Evolutionary conservation across 2,113 vertebrate genomes (phyloP), one percentile per base, ranked within the genome.

Genomic region (Arenaria interpres): DNA sequence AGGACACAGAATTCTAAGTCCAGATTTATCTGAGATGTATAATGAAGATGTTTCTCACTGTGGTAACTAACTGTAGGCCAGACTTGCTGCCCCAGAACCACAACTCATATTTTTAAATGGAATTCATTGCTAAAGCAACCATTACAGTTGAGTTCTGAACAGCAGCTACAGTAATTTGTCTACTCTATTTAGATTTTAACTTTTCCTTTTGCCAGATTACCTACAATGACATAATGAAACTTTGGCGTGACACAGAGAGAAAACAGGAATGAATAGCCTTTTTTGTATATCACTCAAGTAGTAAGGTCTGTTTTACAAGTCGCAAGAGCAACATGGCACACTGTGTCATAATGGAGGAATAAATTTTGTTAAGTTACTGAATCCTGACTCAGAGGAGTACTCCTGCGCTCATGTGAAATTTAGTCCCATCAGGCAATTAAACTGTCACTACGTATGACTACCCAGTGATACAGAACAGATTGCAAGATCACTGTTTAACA

Each of bases 21-120:
- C 64, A 80, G 81, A 80, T 91, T 91, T 60, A 37, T 59, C 21
- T 91, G 64, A 56, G 59, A 73, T 46, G 79, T 81, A 33, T 89
- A 93, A 90, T 72, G 68, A 74, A 68, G 32, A 50, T 90, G 48
- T 39, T 90, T 97, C 96, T 89, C 64, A 91, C 32, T 11, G 43
- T 90, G 83, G 35, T 53, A 93, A 59, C 59, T 93, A 50, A 94
- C 43, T 85, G 3, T 75, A 75, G 39, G 66, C 25, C 37, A 56
- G 77, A 74, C 45, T 63, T 21, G 23, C 50, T 81, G 76, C 33
- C 69, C 62, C 37, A 92, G 84, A 72, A 82, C 45, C 39, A 59
- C 46, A 85, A 33, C 14, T 59, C 28, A 2, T 35, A 33, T 72
- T 79, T 93, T 48, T 62, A 59, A 22, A 2, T 89, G 75, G 50